phyloP scores from a whole-genome alignment of 2,113 vertebrate species.

The Alethe diademata region DNA sequence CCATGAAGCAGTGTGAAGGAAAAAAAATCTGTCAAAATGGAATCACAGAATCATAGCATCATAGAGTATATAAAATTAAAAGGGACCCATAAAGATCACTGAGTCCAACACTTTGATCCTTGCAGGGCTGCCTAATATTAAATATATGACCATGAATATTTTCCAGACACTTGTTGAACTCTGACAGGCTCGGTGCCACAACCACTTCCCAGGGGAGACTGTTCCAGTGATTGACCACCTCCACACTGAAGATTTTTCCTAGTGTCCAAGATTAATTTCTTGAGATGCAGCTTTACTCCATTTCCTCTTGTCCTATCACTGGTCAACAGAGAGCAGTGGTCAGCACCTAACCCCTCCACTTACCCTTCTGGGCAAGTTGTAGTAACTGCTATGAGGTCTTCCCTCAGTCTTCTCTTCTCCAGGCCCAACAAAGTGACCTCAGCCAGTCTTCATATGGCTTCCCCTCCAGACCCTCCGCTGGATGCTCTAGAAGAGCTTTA shows the following conservation, averaged over 20 bases:
- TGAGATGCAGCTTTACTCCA: not conserved
- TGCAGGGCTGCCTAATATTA: not conserved
- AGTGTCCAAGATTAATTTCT: not conserved
- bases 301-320: rapidly evolving
- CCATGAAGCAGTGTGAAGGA: not conserved
- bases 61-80: not conserved
- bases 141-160: not conserved
- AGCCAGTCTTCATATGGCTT: not conserved
- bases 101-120: not conserved
- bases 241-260: not conserved
- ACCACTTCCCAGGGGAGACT: not conserved
- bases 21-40: not conserved
- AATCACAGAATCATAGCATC: not conserved
- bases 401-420: not conserved
- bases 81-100: not conserved
- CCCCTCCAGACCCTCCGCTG: not conserved
- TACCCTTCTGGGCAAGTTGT: not conserved
- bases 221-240: not conserved
- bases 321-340: not conserved
- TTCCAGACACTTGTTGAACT: not conserved
- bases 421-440: not conserved
- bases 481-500: not conserved
- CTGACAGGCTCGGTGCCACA: not conserved
- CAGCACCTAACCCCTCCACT: not conserved
- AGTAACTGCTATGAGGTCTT: not conserved